Conservation (phyloP, 2,113 vertebrate species). For the Nicator chloris region DNA sequence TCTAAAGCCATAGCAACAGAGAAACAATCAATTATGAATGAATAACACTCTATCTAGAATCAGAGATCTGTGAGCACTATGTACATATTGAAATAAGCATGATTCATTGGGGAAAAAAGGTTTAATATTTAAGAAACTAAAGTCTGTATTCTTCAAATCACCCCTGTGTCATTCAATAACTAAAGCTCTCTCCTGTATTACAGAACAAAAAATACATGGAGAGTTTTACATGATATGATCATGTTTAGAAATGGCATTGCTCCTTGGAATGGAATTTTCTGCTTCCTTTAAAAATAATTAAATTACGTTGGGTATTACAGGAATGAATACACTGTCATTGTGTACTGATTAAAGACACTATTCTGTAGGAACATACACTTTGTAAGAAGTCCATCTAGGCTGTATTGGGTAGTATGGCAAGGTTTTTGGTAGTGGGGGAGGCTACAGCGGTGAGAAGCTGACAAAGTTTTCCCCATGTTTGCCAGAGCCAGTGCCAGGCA, state of each 20-base stretch:
- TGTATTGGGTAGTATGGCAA: neutral
- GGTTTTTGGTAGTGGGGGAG: neutral
- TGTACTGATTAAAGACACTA: neutral
- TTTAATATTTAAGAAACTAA: neutral
- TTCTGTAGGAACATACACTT: neutral
- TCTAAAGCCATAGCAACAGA: neutral
- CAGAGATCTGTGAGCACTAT: neutral
- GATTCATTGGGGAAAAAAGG: neutral
- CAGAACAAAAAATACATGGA: neutral
- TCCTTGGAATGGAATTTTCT: neutral
- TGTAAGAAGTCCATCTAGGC: neutral
- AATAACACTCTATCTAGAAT: neutral
- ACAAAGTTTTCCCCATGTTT: neutral
- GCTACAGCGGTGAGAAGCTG: neutral
- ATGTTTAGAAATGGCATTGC: neutral
- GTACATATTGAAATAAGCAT: neutral
- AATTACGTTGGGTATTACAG: neutral
- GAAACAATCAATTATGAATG: neutral
- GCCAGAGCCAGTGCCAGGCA: neutral
- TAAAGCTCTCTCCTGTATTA: neutral
- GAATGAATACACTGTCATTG: neutral
- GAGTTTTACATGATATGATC: neutral
- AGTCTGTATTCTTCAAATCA: neutral
- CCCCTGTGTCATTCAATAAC: neutral
- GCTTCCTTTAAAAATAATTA: neutral